phyloP scores from a whole-genome alignment of 1,140 invertebrate genomes.

The Helicorthomorpha holstii region DNA sequence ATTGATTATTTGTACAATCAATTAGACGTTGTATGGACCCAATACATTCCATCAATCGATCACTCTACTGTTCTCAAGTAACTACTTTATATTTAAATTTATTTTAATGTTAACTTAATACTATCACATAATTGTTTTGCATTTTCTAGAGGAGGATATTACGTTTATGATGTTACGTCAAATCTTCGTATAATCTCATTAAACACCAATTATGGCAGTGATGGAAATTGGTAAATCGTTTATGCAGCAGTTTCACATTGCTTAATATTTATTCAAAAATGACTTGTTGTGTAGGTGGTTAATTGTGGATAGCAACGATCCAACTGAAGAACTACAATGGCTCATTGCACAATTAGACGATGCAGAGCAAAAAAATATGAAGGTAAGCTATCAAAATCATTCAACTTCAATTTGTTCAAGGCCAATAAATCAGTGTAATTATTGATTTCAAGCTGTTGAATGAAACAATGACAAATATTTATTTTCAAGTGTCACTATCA shows the following conservation, averaged over 20 bases:
- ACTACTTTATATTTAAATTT: too few relatives aligned
- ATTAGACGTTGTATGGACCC: constrained; percentile 23
- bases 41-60: constrained; percentile 20
- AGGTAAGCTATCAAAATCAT: too few relatives aligned
- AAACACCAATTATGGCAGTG: constrained; percentile 26
- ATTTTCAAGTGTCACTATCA: too few relatives aligned
- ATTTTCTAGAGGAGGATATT: constrained; percentile 23
- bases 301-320: constrained; percentile 40
- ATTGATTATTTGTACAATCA: constrained; percentile 27
- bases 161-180: constrained; percentile 14
- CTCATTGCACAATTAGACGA: constrained; percentile 33
- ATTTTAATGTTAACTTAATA: too few relatives aligned
- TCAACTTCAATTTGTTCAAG: too few relatives aligned
- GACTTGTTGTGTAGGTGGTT: constrained; percentile 32
- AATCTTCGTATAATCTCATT: constrained; percentile 20
- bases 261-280: background rate
- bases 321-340: constrained; percentile 40
- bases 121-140: too few relatives aligned
- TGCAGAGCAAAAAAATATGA: constrained; percentile 36
- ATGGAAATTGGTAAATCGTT: constrained; percentile 22
- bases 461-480: too few relatives aligned
- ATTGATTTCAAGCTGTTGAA: too few relatives aligned
- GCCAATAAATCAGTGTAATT: too few relatives aligned
- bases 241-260: too few relatives aligned
- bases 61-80: background rate